These are phyloP conservation scores for Sakesphorus luctuosus DNA, from an alignment of 2,113 vertebrate genomes.

Conservation along the genomic window DNA sequence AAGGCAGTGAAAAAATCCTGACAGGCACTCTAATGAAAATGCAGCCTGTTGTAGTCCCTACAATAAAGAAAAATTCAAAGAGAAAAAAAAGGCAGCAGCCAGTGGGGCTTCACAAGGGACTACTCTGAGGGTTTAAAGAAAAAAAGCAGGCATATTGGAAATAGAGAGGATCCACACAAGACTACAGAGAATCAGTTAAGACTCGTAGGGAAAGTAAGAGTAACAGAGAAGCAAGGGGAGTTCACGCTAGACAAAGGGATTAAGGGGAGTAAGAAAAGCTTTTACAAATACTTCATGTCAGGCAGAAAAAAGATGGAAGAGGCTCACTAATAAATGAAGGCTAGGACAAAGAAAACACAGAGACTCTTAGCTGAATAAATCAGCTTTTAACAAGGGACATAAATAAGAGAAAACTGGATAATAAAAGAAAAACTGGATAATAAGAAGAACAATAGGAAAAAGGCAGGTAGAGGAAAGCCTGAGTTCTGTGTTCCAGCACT, in stretches of 20 bases:
- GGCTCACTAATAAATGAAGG: conserved; percentile 4
- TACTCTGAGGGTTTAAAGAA: neutral
- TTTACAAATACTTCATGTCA: conserved; percentile 41
- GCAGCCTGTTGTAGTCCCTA: neutral
- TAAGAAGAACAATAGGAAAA: neutral
- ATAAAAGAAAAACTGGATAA: neutral
- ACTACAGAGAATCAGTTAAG: conserved; percentile 18
- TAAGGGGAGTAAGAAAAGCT: conserved; percentile 29
- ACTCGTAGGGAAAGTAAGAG: neutral
- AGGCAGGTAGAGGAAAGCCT: neutral
- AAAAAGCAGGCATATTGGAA: neutral
- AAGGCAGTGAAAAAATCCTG: conserved; percentile 1
- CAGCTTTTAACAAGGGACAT: neutral
- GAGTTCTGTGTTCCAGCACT: accelerated
- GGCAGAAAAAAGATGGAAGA: conserved; percentile 7
- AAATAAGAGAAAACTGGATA: neutral
- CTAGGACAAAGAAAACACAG: neutral
- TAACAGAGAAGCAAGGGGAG: conserved; percentile 1
- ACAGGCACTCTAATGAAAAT: neutral
- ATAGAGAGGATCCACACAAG: neutral
- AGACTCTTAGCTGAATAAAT: conserved; percentile 23
- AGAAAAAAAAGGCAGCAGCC: neutral
- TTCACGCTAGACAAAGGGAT: neutral
- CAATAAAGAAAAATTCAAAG: conserved; percentile 7
- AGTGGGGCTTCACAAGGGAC: neutral